Evolutionary conservation across 2,797 vertebrate genomes (phyloP).

Genomic region (Lepilemur ruficaudatus): DNA sequence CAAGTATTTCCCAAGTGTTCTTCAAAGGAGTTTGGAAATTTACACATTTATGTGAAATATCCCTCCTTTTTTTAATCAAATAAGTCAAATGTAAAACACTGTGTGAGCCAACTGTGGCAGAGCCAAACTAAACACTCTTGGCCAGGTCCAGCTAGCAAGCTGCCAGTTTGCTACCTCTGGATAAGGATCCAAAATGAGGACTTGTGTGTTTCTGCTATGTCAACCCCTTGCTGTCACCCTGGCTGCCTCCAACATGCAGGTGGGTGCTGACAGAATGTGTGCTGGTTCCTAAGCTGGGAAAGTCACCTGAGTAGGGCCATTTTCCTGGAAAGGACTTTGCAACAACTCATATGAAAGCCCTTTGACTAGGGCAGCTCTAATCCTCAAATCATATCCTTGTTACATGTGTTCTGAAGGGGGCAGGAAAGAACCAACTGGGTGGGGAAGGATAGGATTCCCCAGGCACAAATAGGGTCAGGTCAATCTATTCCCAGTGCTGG

Average conservation of each 20-base stretch:
- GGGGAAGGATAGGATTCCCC: not conserved
- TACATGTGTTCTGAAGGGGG: not conserved
- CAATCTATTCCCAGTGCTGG: no score
- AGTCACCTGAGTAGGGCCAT: not conserved
- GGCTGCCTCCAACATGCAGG: not conserved
- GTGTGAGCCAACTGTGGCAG: not conserved
- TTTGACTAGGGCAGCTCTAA: not conserved
- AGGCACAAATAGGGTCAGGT: not conserved
- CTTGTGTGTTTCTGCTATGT: not conserved
- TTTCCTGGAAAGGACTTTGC: not conserved
- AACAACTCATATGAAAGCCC: not conserved
- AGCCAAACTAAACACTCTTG: not conserved
- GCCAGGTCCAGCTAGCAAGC: not conserved
- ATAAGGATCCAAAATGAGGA: not conserved
- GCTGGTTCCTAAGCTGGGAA: not conserved
- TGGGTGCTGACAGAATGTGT: no score
- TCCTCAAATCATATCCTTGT: not conserved
- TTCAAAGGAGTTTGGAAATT: conserved; percentile 22
- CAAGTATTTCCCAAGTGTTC: not conserved
- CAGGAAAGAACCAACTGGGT: not conserved
- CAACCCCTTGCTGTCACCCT: not conserved
- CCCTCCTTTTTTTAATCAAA: not conserved
- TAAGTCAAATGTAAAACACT: conserved; percentile 24
- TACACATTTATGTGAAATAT: conserved; percentile 16
- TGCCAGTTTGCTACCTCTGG: not conserved